Evolutionary conservation across 1,140 invertebrate genomes (phyloP), one percentile per base, ranked within the genome.

Genomic region (Chrysoperla carnea): DNA sequence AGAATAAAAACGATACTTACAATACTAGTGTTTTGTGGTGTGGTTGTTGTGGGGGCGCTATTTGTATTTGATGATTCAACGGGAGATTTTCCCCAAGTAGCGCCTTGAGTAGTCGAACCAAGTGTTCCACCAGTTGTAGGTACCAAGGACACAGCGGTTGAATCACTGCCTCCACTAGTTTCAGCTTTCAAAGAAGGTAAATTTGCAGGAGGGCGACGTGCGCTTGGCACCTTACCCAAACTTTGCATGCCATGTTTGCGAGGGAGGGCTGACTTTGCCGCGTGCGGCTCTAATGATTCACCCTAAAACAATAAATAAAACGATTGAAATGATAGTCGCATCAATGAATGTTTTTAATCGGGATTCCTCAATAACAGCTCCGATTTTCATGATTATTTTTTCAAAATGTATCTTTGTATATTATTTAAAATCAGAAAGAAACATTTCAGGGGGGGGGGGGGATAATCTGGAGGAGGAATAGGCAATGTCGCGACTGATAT

Each of bases 221-320:
- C 82, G 65, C 79, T 86, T 63, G 85, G 87, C 67, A 95, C 87
- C 81, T 94, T 95, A 71, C 91, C 90, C 78, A 96, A 78, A 70
- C 78, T 88, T 84, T 94, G 90, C 78, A 95, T 87, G 75, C 91
- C 91, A 93, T 94, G 88, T 84, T 93, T 92, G 63, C 84, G 81
- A 36, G 76, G 76, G 70, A 81, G 70, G 73, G 84, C 78, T 68
- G 81, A 88, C 70, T 85, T 87, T 57, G 84, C 81, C 62, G 81
- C 79, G 56, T 81, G 80, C 58, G 82, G 80, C 67, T 88, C 84
- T 58, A 75, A 81, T 65, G 78, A 79, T 71, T 93, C 86, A 59
- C 85, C 86, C 84, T 90, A 54, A 29, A 68, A 61, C 40, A 45
- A 47, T 42, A 11, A 31, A 31, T 6, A 31, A 6, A 6, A 31